Evolutionary conservation across 1,140 invertebrate species (phyloP).

Genomic region (Sinonovacula constricta): DNA sequence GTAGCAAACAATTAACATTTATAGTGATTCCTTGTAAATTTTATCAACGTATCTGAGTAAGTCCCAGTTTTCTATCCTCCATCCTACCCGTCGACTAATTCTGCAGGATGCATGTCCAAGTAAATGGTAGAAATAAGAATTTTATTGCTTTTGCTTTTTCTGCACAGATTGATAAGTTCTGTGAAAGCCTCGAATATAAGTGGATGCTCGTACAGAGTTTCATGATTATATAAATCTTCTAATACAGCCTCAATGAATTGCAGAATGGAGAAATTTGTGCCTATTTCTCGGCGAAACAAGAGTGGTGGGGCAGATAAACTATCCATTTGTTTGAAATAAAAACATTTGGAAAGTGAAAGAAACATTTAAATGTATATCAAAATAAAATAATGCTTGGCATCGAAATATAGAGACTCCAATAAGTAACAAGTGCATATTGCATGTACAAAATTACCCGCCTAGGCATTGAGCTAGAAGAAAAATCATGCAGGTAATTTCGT

Average conservation of each 20-base stretch:
- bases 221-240: slow-evolving; percentile 3
- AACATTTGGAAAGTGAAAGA: background rate
- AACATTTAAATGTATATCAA: background rate
- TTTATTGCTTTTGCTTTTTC: background rate
- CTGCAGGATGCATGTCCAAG: background rate
- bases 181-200: background rate
- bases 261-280: no score
- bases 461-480: background rate
- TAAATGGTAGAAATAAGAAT: background rate
- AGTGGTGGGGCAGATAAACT: background rate
- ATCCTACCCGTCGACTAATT: background rate
- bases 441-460: background rate
- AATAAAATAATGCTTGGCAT: background rate
- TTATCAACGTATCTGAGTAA: background rate
- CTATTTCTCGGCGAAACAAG: background rate
- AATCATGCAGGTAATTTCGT: background rate
- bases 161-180: background rate
- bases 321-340: no score
- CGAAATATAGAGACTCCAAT: background rate
- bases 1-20: background rate
- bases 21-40: background rate
- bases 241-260: no score
- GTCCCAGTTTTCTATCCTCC: background rate
- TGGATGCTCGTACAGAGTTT: background rate
- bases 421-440: no score